Conservation (phyloP, 1,140 invertebrate genomes). For the Orchestia grillus region DNA sequence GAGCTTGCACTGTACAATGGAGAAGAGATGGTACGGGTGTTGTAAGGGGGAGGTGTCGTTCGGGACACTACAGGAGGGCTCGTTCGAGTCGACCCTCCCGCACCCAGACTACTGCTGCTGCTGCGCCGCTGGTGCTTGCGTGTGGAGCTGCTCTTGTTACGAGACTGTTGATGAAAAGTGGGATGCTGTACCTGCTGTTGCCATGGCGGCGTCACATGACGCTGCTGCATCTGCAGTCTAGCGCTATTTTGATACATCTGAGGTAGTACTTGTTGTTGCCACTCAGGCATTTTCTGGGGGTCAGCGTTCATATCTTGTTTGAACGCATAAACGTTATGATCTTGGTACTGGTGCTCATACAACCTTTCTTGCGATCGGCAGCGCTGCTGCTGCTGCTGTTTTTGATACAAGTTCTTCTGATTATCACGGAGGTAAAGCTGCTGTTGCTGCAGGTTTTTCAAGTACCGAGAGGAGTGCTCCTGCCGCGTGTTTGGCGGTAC, state of each 20-base stretch:
- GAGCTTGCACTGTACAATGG: slow-evolving; percentile 53
- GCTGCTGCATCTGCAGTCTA: neutral
- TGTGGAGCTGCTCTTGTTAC: slow-evolving; percentile 60
- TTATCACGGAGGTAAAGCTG: neutral
- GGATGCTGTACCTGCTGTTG: slow-evolving; percentile 43
- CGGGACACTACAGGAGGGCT: slow-evolving; percentile 43
- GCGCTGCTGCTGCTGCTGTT: slow-evolving; percentile 18
- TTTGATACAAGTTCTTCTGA: slow-evolving; percentile 8
- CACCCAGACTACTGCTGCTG: slow-evolving; percentile 45
- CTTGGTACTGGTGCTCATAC: slow-evolving; percentile 28
- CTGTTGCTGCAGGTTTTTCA: neutral
- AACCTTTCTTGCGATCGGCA: slow-evolving; percentile 18
- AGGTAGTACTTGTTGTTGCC: slow-evolving; percentile 28
- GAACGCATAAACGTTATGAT: neutral
- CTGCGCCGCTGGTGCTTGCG: slow-evolving; percentile 61
- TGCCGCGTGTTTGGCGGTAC: neutral
- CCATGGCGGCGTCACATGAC: slow-evolving; percentile 17
- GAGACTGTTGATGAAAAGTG: slow-evolving; percentile 61
- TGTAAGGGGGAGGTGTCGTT: neutral
- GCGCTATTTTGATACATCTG: neutral
- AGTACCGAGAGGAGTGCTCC: slow-evolving; percentile 24
- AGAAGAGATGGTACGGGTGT: neutral
- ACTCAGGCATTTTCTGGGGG: neutral
- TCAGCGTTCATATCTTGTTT: neutral
- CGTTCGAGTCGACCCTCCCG: slow-evolving; percentile 33